Percentiles rank a stretch among this genome's conserved stretches.
These are phyloP conservation scores for Camponotus fellah DNA, from an alignment of 2,888 invertebrate species.

Conservation along the genomic window DNA sequence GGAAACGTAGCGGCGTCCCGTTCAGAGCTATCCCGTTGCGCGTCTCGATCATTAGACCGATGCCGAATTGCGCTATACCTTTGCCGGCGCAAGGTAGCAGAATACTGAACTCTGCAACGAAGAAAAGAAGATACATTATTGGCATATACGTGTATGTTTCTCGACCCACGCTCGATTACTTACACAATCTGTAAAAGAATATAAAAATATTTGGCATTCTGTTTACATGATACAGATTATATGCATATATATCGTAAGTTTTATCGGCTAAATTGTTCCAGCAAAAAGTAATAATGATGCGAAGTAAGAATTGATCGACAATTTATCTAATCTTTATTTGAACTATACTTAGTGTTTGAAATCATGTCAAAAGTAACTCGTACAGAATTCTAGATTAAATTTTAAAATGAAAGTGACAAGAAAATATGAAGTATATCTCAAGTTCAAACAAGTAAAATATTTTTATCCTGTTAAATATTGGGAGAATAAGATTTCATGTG, in stretches of 20 bases:
- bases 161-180: background rate
- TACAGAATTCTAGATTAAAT: background rate
- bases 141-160: background rate
- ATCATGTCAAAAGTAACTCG: background rate
- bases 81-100: conserved; percentile 94
- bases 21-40: conserved; percentile 93
- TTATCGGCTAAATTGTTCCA: background rate
- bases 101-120: conserved; percentile 93
- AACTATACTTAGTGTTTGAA: background rate
- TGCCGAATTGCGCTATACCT: conserved; percentile 95
- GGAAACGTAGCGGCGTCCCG: conserved; percentile 95
- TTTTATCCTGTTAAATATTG: background rate
- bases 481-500: conserved; percentile 5
- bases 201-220: conserved; percentile 4
- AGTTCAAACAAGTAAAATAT: background rate
- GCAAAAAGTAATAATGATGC: background rate
- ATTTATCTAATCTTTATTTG: background rate
- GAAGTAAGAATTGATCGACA: background rate
- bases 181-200: background rate
- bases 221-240: background rate
- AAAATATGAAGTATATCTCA: background rate
- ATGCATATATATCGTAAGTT: background rate
- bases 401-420: background rate
- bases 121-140: background rate
- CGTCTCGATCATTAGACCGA: conserved; percentile 94